These are phyloP conservation scores for Amphimallon solstitiale DNA, from an alignment of 2,888 invertebrate genomes.

Conservation along the genomic window DNA sequence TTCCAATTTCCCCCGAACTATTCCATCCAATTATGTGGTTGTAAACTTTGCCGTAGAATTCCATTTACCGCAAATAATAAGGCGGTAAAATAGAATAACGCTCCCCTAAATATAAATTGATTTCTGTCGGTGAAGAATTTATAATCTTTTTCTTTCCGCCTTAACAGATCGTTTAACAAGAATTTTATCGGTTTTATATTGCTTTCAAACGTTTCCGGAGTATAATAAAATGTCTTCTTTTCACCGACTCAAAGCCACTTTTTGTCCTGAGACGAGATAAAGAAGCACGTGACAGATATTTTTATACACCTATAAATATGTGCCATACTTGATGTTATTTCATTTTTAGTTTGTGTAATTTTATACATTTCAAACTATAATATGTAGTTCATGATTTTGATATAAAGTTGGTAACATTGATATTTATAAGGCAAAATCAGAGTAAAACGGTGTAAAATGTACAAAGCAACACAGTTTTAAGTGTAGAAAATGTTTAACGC, in stretches of 20 bases:
- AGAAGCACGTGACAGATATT: background rate
- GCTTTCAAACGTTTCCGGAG: background rate
- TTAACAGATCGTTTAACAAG: background rate
- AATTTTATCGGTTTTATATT: conserved; percentile 1
- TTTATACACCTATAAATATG: background rate
- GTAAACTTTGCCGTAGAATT: too few species aligned
- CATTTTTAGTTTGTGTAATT: background rate
- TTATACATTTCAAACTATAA: background rate
- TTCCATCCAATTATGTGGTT: too few species aligned
- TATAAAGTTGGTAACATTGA: too few species aligned
- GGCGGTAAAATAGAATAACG: background rate
- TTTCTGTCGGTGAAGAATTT: background rate
- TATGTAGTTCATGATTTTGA: too few species aligned
- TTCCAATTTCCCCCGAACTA: too few species aligned
- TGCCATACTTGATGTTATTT: background rate
- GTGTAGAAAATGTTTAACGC: too few species aligned
- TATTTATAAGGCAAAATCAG: too few species aligned
- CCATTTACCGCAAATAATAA: too few species aligned
- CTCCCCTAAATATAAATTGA: background rate
- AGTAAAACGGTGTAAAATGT: too few species aligned
- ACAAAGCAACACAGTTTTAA: too few species aligned
- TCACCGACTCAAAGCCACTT: background rate
- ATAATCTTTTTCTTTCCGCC: background rate
- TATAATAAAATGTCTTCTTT: background rate
- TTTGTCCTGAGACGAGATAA: background rate